Base-by-base conservation (phyloP, 2,888 invertebrate genomes). In the Clistopyga incitator region DNA sequence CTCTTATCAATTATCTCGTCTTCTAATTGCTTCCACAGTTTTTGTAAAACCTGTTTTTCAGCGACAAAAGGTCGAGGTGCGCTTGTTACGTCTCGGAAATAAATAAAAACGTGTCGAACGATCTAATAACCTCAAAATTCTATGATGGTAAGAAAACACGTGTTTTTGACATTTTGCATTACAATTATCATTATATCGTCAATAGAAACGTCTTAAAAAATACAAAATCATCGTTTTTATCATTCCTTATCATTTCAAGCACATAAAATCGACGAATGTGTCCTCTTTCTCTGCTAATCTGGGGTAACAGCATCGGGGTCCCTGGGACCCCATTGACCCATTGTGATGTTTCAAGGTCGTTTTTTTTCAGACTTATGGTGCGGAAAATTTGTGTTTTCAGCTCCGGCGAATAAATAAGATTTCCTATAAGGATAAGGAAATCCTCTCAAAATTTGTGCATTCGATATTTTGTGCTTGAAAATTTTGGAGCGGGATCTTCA, bases 121-220 rank as follows among this genome's bases (percentile, higher is more conserved):
- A 29, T 23, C 47, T 10, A 18, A 13, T 75, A 75, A 50, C 50
- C 75, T 50, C 65, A 61, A 59, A 75, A n/a, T 29, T 18, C 34
- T 38, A 61, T 47, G 13, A 75, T 64, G 65, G 65, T 59, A 75
- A 47, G n/a, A 15, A 15, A 64, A 64, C 64, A 75, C 65, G 75
- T 75, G 68, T 68, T 68, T 18, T 50, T 68, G 50, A 68, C 68
- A 68, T 50, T 64, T 38, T 8, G 20, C 20, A 3, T 25, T 25
- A 23, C 8, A 18, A 34, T 25, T 20, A 6, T 42, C 10, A 18
- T 11, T 20, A 10, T 38, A 38, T 38, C 1, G 38, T 38, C 18
- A 10, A 11, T 34, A 10, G 2, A 50, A 50, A 50, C 18, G 18
- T 18, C 1, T 6, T 6, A 50, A 50, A 18, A n/a, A n/a, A 6